Percentiles rank a stretch among this genome's conserved stretches.
Conservation (phyloP, 2,888 invertebrate genomes). For the Nematopogon swammerdamellus region DNA sequence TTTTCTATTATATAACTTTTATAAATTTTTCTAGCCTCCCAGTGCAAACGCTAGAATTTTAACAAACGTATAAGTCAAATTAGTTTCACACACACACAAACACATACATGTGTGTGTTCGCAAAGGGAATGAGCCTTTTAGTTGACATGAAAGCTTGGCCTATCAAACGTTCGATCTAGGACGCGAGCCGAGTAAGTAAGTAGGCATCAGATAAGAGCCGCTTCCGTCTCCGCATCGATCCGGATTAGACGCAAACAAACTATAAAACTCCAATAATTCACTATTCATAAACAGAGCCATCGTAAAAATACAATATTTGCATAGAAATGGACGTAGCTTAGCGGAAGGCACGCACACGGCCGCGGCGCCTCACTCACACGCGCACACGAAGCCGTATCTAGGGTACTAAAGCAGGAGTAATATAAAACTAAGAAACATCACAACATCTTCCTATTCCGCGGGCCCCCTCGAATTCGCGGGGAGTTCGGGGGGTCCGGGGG, state of each 20-base stretch:
- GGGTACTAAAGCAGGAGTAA: conserved; percentile 38
- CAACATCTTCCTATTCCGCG: conserved; percentile 34
- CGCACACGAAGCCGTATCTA: conserved; percentile 8
- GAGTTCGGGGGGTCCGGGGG: conserved; percentile 11
- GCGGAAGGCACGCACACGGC: background rate
- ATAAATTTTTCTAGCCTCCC: too few species aligned
- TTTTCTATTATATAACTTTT: too few species aligned
- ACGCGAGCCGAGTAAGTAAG: too few species aligned
- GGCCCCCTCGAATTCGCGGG: conserved; percentile 12
- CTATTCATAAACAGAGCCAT: background rate
- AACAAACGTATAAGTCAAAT: too few species aligned
- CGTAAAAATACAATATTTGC: background rate
- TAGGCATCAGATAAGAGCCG: too few species aligned
- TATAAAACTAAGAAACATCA: conserved; percentile 58
- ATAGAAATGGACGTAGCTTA: background rate
- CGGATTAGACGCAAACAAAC: background rate
- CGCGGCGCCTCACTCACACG: conserved; percentile 3
- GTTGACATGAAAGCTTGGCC: too few species aligned
- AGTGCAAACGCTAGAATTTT: too few species aligned
- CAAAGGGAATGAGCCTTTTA: too few species aligned
- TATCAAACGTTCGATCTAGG: too few species aligned
- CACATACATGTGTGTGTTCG: too few species aligned
- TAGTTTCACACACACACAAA: too few species aligned
- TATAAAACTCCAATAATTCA: background rate
- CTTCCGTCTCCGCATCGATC: too few species aligned